Evolutionary conservation across 2,888 invertebrate genomes (phyloP), one percentile per base, ranked within the genome.

Genomic region (Empis stercorea): DNA sequence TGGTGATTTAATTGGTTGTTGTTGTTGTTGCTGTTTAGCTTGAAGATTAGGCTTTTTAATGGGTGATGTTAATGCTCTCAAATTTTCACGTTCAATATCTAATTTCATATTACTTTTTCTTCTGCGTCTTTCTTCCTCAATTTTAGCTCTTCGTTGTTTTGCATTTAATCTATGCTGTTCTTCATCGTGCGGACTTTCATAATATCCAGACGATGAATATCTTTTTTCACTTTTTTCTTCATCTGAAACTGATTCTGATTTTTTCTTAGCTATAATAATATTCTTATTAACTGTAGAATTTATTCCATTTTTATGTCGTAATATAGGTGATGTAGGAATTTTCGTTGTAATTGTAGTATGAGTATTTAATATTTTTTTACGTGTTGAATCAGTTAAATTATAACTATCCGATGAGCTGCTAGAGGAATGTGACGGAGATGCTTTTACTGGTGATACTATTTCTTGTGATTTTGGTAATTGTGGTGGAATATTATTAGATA

Each of bases 71-170:
- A 78, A 61, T 11, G 69, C 68, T 3, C 64, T 76, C 75, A 63
- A 74, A 71, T 60, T 77, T 72, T 53, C 76, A 68, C 64, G 76
- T 72, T 47, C 80, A 71, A 68, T 87, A 60, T 88, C 87, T 52
- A 87, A 70, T 41, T 82, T 84, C 67, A 87, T 86, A 17, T 80
- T 80, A 61, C 81, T 82, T 68, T 81, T 82, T 59, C 80, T 78
- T 50, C 80, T 73, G 52, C 80, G 75, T 55, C 81, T 79, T 47
- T 84, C 84, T 52, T 86, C 85, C 49, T 80, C 77, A 41, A 79
- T 71, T 76, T 84, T 82, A 46, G 64, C 59, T 1, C 65, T 60
- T n/a, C 68, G 59, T 46, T 61, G 60, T 42, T 48, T 51, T 27
- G 56, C 45, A 15, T 49, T 55, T 16, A 51, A 55, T 46, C 56